Percentiles rank a stretch among this genome's conserved stretches.
phyloP scores from a whole-genome alignment of 1,140 invertebrate species.

The Ylistrum balloti region DNA sequence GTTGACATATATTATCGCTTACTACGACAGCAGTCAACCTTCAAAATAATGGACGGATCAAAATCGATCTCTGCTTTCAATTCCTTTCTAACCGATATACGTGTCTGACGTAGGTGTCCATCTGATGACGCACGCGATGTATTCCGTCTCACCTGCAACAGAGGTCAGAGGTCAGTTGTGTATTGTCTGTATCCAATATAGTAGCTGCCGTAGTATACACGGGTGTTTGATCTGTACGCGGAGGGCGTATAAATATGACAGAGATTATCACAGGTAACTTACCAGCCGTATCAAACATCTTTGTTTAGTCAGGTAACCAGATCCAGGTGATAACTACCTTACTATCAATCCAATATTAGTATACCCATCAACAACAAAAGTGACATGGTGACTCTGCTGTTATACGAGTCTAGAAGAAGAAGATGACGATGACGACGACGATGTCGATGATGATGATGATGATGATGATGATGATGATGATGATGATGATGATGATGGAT shows the following conservation, averaged over 20 bases:
- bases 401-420: not conserved
- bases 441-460: not conserved
- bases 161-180: not conserved
- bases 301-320: not conserved
- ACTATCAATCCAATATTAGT: too few relatives aligned
- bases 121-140: not conserved
- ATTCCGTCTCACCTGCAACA: not conserved
- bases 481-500: not conserved
- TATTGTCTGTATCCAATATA: not conserved
- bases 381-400: too few relatives aligned
- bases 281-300: not conserved
- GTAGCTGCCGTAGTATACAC: too few relatives aligned
- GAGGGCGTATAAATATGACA: not conserved
- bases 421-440: not conserved
- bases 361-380: too few relatives aligned
- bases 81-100: not conserved
- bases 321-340: too few relatives aligned
- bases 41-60: conserved; percentile 34
- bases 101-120: not conserved
- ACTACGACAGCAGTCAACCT: not conserved
- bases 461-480: not conserved
- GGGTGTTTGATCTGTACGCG: too few relatives aligned
- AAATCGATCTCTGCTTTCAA: not conserved
- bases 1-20: not conserved
- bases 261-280: conserved; percentile 27